Evolutionary conservation across 64 coral and sea anemone species (phyloP).

Genomic region (Stylophora pistillata): DNA sequence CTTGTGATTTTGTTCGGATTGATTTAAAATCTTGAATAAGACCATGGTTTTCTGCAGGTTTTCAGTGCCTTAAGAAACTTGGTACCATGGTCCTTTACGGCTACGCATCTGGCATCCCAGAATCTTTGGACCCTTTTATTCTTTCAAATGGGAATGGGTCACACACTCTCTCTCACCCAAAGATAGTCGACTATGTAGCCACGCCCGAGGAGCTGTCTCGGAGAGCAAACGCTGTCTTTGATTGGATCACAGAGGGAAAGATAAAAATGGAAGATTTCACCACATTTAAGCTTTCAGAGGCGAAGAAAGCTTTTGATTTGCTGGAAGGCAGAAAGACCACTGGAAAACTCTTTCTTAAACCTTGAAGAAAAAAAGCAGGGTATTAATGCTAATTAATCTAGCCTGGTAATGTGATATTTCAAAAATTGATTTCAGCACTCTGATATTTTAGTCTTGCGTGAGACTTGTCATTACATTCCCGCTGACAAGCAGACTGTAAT

Average conservation of each 20-base stretch:
- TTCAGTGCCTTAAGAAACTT: slow-evolving; percentile 50
- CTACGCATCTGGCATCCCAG: slow-evolving; percentile 51
- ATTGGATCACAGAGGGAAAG: slow-evolving; percentile 56
- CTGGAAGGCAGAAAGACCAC: slow-evolving; percentile 52
- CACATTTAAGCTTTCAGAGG: slow-evolving; percentile 51
- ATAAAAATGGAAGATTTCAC: slow-evolving; percentile 54
- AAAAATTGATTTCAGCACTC: no score
- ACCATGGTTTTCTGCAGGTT: slow-evolving; percentile 33
- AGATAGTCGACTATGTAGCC: slow-evolving; percentile 30
- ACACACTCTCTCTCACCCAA: slow-evolving; percentile 16
- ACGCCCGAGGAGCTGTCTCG: slow-evolving; percentile 26
- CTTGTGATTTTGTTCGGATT: no score
- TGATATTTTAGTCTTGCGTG: no score
- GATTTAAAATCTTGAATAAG: no score
- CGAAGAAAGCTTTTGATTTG: slow-evolving; percentile 58
- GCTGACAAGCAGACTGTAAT: no score
- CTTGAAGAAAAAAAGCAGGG: slow-evolving; percentile 17
- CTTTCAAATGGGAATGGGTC: slow-evolving; percentile 17
- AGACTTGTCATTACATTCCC: no score
- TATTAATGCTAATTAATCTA: no score
- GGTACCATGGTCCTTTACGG: slow-evolving; percentile 67
- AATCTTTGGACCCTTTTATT: slow-evolving; percentile 1
- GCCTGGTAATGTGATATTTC: no score
- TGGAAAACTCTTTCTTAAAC: slow-evolving; percentile 66
- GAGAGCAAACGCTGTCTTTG: slow-evolving; percentile 55